These are phyloP conservation scores for Pitta sordida DNA, from an alignment of 2,113 vertebrate genomes.

Conservation along the genomic window DNA sequence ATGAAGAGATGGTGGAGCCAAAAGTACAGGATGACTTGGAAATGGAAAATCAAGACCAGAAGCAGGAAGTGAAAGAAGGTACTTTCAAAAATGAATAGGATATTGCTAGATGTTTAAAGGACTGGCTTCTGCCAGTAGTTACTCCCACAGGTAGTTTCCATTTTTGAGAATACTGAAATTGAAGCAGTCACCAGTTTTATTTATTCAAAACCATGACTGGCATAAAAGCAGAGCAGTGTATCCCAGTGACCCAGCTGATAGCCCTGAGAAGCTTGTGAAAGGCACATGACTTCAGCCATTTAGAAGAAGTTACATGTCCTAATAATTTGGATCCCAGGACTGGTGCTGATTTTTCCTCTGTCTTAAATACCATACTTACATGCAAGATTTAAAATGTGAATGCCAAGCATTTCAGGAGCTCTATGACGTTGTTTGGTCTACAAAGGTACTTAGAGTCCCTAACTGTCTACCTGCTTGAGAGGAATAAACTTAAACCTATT, in stretches of 20 bases:
- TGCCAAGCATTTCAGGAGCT: background rate
- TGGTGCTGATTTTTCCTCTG: conserved; percentile 5
- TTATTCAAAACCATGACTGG: background rate
- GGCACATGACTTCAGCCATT: background rate
- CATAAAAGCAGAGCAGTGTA: background rate
- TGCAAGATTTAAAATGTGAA: background rate
- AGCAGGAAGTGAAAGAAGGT: conserved; percentile 90
- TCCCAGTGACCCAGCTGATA: background rate
- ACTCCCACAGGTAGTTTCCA: background rate
- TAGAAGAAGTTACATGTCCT: background rate
- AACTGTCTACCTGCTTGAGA: background rate
- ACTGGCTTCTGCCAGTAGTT: background rate
- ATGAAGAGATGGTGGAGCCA: conserved; percentile 87
- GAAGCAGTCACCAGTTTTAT: background rate
- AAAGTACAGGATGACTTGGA: conserved; percentile 85
- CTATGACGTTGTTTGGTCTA: background rate
- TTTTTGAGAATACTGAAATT: background rate
- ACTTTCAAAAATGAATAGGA: background rate
- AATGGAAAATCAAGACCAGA: conserved; percentile 85
- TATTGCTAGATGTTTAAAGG: background rate
- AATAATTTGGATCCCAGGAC: background rate
- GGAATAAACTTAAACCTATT: background rate
- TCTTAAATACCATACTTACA: background rate
- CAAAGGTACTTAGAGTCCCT: background rate
- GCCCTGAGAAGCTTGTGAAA: background rate